A percentile compares a stretch with the other conserved stretches of the same genome.
phyloP scores from a whole-genome alignment of 1,140 invertebrate species.

The Diachasmimorpha longicaudata region DNA sequence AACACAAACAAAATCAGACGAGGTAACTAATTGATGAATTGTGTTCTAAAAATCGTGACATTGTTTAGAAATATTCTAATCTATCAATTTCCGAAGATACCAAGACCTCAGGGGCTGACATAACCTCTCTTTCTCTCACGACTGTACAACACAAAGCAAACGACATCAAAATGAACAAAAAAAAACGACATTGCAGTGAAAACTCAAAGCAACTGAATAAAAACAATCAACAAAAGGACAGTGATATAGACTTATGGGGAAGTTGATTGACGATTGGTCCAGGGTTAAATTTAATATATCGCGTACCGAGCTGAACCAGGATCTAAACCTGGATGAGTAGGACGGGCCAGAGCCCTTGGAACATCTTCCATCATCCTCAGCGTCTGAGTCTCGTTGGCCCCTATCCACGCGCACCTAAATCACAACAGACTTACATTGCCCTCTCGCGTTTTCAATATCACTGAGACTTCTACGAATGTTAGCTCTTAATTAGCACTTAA shows the following conservation, averaged over 20 bases:
- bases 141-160: too few species aligned
- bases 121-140: too few species aligned
- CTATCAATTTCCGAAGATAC: too few species aligned
- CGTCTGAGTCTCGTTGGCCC: constrained; percentile 55
- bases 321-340: constrained; percentile 60
- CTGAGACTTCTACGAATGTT: background rate
- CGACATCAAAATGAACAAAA: background rate
- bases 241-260: background rate
- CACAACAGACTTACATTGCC: constrained; percentile 56
- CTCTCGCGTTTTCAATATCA: constrained; percentile 17
- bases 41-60: too few species aligned
- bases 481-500: constrained; percentile 11
- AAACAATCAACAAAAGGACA: background rate
- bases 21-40: background rate
- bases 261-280: constrained; percentile 45
- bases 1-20: background rate
- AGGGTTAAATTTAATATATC: constrained; percentile 60
- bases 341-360: constrained; percentile 52
- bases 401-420: constrained; percentile 63
- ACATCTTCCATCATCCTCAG: constrained; percentile 51
- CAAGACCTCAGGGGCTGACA: too few species aligned
- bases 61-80: too few species aligned
- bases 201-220: background rate
- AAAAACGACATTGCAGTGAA: background rate
- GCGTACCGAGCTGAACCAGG: constrained; percentile 64